Conservation (phyloP, 2,888 invertebrate genomes). For the Schrankia costaestrigalis region DNA sequence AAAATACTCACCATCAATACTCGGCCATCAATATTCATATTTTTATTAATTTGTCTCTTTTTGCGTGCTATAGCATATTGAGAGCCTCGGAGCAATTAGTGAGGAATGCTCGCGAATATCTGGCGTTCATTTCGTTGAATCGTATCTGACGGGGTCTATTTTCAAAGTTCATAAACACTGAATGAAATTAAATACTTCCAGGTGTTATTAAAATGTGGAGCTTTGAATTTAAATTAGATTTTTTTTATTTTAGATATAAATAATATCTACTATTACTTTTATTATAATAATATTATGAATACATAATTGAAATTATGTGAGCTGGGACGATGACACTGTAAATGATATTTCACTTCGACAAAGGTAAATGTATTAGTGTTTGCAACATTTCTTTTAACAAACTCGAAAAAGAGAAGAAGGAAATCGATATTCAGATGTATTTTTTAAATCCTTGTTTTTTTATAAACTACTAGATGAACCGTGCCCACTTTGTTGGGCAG, state of each 20-base stretch:
- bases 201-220: background rate
- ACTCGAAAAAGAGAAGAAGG: background rate
- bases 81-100: slow-evolving; percentile 61
- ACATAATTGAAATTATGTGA: background rate
- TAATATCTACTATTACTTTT: background rate
- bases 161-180: slow-evolving; percentile 8
- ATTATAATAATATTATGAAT: too few species aligned
- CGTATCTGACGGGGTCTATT: slow-evolving; percentile 31
- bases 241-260: background rate
- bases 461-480: too few species aligned
- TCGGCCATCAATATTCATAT: slow-evolving; percentile 46
- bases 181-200: too few species aligned
- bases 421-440: too few species aligned
- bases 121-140: slow-evolving; percentile 52
- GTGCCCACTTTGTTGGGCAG: too few species aligned
- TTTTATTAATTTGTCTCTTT: slow-evolving; percentile 63
- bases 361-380: background rate
- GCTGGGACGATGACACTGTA: too few species aligned
- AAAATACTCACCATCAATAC: too few species aligned
- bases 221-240: background rate
- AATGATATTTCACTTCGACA: too few species aligned
- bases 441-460: too few species aligned
- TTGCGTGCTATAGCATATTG: slow-evolving; percentile 66
- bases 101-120: slow-evolving; percentile 63
- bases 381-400: background rate